Evolutionary conservation across 2,888 invertebrate species (phyloP), one percentile per base, ranked within the genome.

Genomic region (Pristionchus mayeri): DNA sequence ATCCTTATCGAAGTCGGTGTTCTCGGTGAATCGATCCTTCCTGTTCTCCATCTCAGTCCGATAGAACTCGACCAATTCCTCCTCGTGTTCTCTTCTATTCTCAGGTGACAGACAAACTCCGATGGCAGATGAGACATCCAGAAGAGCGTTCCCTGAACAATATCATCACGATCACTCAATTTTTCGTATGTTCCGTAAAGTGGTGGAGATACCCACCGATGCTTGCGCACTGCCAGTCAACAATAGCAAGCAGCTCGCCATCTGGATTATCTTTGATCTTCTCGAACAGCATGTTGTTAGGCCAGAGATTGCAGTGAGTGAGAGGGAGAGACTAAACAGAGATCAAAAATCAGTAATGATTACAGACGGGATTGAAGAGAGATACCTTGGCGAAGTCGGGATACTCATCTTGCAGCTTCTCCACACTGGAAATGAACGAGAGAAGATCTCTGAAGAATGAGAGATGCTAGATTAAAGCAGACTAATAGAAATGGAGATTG

Each of bases 211-310:
- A n/a, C 71, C 24, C 48, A 82, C 81, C 81, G 11, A 63, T 48
- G 13, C 48, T 52, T 24, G 34, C 63, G n/a, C 81, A 82, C 48
- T 82, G 81, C 63, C 60, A 82, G 21, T 82, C 81, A 4, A 82
- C 48, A 13, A 82, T 24, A 11, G 81, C 81, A 27, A 82, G 6
- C 1, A 82, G 81, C 18, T n/a, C 30, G 24, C 81, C 81, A 3
- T 82, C 63, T 2, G 81, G 63, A 27, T 63, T 60, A 18, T 40
- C 34, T 16, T 34, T 27, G n/a, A 63, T 82, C 81, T 63, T 60
- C 63, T 82, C 81, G 81, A 82, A 82, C 11, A 82, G 44, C 52
- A 82, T 44, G 48, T 82, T 82, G 63, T 82, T 82, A 2, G 81
- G 81, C 81, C 81, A 82, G 27, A 63, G 52, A 63, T 82, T 63